A percentile compares a stretch with the other conserved stretches of the same genome.
These are phyloP conservation scores for Spongia lamella DNA, from an alignment of 37 sponge, comb jelly and placozoan genomes.

Conservation along the genomic window DNA sequence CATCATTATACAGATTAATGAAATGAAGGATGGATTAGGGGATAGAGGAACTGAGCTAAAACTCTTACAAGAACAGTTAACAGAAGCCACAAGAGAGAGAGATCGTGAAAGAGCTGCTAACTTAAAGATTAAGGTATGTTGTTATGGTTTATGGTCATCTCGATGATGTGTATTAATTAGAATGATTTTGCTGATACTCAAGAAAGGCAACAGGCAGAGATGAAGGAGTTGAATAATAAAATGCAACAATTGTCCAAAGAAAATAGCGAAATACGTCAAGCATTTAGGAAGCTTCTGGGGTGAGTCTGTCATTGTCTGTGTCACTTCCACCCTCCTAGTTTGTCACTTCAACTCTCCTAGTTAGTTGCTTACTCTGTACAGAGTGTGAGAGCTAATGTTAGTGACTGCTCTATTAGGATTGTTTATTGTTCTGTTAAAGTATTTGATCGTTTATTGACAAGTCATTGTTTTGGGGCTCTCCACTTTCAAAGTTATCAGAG, in stretches of 20 bases:
- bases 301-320: slow-evolving; percentile 21
- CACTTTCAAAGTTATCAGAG: no score
- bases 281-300: slow-evolving; percentile 60
- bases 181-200: slow-evolving; percentile 44
- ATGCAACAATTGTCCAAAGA: slow-evolving; percentile 29
- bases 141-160: not conserved
- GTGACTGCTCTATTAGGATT: no score
- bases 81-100: slow-evolving; percentile 7
- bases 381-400: no score
- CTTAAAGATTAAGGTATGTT: slow-evolving; percentile 24
- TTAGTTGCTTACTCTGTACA: no score
- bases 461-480: no score
- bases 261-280: slow-evolving; percentile 70
- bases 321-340: no score
- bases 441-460: no score
- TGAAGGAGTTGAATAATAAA: slow-evolving; percentile 13
- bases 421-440: no score
- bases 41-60: no score
- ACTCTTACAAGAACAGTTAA: slow-evolving; percentile 15
- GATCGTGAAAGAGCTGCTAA: slow-evolving; percentile 61
- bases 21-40: no score
- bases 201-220: slow-evolving; percentile 37
- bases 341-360: no score
- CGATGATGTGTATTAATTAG: slow-evolving; percentile 8
- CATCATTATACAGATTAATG: not conserved